Conservation (phyloP, 1,140 invertebrate genomes). For the Thaumatotibia leucotreta region DNA sequence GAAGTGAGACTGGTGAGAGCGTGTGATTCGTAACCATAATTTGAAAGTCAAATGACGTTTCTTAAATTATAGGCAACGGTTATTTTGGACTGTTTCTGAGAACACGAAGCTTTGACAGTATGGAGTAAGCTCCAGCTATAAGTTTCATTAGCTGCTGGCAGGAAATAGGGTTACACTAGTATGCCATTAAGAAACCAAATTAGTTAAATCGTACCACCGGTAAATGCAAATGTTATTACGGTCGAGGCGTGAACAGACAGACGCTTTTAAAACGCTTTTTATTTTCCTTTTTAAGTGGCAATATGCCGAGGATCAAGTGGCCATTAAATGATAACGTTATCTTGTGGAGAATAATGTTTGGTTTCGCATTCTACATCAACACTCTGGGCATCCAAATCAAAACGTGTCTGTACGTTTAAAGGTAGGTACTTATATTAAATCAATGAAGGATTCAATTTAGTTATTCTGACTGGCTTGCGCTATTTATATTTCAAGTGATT, state of each 20-base stretch:
- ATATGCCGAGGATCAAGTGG: slow-evolving; percentile 43
- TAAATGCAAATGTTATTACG: slow-evolving; percentile 57
- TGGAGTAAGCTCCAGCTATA: background rate
- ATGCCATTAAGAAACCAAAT: slow-evolving; percentile 12
- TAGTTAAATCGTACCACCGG: slow-evolving; percentile 19
- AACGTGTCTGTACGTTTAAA: background rate
- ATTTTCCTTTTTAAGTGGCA: slow-evolving; percentile 38
- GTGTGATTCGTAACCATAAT: slow-evolving; percentile 13
- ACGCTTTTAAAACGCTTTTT: slow-evolving; percentile 44
- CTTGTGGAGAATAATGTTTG: slow-evolving; percentile 39
- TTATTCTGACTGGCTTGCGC: background rate
- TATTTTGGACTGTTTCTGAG: background rate
- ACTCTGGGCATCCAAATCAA: slow-evolving; percentile 20
- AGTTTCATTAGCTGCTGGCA: background rate
- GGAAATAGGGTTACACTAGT: background rate
- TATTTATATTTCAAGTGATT: background rate
- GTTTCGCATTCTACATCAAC: slow-evolving; percentile 48
- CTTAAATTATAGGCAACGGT: background rate
- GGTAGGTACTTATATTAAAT: background rate
- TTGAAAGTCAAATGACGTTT: slow-evolving; percentile 7
- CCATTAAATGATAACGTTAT: slow-evolving; percentile 64
- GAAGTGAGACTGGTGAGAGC: background rate
- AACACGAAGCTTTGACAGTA: background rate
- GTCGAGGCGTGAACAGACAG: slow-evolving; percentile 48
- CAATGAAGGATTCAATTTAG: background rate